These are phyloP conservation scores for Molossus molossus DNA, from an alignment of 2,797 vertebrate species.

Conservation along the genomic window DNA sequence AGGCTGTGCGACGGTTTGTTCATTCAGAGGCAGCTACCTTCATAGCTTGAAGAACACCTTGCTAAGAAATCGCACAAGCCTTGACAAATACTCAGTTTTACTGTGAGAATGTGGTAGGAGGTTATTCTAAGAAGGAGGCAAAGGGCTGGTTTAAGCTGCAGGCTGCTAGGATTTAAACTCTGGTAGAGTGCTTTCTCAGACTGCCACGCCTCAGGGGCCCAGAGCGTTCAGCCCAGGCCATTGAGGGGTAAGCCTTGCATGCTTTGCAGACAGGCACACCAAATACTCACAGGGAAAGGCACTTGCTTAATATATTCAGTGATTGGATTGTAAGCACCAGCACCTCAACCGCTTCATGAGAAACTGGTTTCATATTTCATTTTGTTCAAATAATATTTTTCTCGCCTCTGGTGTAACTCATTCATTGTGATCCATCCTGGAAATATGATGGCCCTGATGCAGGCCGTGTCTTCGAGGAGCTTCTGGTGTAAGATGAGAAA, in stretches of 20 bases:
- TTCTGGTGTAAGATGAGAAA: conserved; percentile 37
- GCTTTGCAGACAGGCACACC: conserved; percentile 69
- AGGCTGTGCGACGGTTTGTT: neutral
- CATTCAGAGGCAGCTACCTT: neutral
- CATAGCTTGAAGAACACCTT: conserved; percentile 27
- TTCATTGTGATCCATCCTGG: neutral
- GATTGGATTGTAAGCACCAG: conserved; percentile 68
- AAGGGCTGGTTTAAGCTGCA: conserved; percentile 62
- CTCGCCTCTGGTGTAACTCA: conserved; percentile 19
- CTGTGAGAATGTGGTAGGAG: neutral
- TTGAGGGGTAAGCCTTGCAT: conserved; percentile 80
- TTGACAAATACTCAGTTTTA: conserved; percentile 49
- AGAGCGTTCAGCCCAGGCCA: conserved; percentile 80
- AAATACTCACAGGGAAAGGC: conserved; percentile 77
- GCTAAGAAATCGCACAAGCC: neutral
- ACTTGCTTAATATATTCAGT: conserved; percentile 61
- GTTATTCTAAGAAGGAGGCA: conserved; percentile 34
- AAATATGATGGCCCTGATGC: neutral
- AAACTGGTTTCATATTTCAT: conserved; percentile 59
- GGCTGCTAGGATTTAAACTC: conserved; percentile 80
- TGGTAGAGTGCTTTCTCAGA: conserved; percentile 80
- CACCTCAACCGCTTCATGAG: conserved; percentile 38
- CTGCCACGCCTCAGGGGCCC: conserved; percentile 73
- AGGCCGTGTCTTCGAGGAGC: conserved; percentile 41
- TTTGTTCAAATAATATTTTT: conserved; percentile 58